Percentiles rank a stretch among this genome's conserved stretches.
Evolutionary conservation across 2,113 vertebrate species (phyloP).

Genomic region (Zosterops hypoxanthus): DNA sequence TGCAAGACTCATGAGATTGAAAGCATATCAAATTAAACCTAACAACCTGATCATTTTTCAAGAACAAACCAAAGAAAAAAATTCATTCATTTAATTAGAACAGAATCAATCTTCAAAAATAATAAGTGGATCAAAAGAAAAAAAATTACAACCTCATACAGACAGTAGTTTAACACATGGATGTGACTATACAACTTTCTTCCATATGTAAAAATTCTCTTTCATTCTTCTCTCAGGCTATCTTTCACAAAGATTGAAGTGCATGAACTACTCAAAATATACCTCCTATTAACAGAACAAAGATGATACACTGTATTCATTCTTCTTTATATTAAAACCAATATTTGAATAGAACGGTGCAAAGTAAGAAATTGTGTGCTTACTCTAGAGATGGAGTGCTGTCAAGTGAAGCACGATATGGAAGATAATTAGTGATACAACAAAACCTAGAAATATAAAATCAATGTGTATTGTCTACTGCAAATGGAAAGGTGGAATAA

Average conservation of each 20-base stretch:
- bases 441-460: neutral
- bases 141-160: neutral
- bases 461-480: neutral
- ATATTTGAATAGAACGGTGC: neutral
- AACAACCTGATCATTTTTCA: neutral
- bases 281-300: conserved; percentile 17
- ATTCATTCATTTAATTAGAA: neutral
- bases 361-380: neutral
- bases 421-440: neutral
- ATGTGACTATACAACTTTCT: neutral
- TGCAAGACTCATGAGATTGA: neutral
- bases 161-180: neutral
- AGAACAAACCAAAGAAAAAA: neutral
- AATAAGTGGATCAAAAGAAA: neutral
- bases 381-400: neutral
- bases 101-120: neutral
- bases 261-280: conserved; percentile 1
- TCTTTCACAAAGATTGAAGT: neutral
- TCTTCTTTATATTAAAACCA: neutral
- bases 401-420: neutral
- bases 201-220: neutral
- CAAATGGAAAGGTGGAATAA: neutral
- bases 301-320: neutral
- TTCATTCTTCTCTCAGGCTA: conserved; percentile 10
- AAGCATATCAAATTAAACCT: neutral